phyloP scores from a whole-genome alignment of 2,113 vertebrate genomes.

The Tylochromis polylepis region DNA sequence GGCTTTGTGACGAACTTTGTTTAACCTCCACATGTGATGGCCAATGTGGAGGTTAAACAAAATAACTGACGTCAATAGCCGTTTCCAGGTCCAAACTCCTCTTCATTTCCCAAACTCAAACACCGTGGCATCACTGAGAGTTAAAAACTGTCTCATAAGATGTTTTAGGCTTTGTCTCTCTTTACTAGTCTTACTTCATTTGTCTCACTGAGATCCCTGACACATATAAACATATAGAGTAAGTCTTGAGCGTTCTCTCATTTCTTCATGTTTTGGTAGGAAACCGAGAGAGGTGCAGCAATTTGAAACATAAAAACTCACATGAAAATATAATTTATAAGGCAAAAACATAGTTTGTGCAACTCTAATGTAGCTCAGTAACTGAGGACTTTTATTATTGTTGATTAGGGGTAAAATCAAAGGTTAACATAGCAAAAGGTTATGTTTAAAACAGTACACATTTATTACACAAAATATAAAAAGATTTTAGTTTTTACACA shows the following conservation, averaged over 20 bases:
- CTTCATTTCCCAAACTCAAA: no score
- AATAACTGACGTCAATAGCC: no score
- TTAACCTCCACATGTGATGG: constrained; percentile 70
- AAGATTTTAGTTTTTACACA: neutral
- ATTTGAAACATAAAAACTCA: neutral
- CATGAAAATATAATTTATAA: neutral
- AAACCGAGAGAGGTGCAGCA: no score
- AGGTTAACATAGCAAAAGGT: neutral
- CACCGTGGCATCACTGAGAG: no score
- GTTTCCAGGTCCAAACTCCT: no score
- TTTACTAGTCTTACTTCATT: neutral
- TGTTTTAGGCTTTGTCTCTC: rapidly evolving
- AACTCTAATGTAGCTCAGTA: neutral
- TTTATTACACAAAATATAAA: neutral
- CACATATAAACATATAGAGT: neutral
- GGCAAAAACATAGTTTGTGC: neutral
- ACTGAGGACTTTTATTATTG: neutral
- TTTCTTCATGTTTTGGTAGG: no score
- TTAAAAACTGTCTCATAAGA: no score
- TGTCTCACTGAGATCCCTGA: neutral
- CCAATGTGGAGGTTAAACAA: no score
- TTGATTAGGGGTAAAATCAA: neutral
- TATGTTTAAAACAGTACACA: neutral
- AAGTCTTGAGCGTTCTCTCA: no score
- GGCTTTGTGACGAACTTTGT: constrained; percentile 62